Base-by-base conservation (phyloP, 1,140 invertebrate species). In the Philotrypesis tridentata region DNA sequence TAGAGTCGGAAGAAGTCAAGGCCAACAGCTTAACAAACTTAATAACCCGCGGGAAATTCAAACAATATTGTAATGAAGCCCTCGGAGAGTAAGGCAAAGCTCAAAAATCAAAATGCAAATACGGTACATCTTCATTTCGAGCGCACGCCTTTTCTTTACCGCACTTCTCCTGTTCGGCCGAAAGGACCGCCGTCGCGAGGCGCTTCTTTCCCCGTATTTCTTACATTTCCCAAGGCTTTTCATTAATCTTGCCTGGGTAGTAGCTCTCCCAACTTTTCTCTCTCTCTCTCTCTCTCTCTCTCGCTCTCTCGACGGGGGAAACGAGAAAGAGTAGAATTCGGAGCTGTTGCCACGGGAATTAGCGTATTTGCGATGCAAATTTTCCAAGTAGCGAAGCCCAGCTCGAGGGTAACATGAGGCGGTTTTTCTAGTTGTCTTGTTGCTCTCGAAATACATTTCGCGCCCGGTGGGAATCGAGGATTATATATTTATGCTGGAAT, bases 321-420 rank as follows among this genome's bases (percentile, higher is more conserved):
- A 72, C 76, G 63, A 23, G 37, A 65, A 29, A 65, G 73, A 31
- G 60, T n/a, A 74, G 61, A 75, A 55, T 79, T 65, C 63, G 23
- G 40, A 80, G 48, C 21, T 80, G 74, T 71, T 76, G 76, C 67
- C 65, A 55, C 43, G 71, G 82, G 76, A 84, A 86, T 87, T 86
- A 87, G 82, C 83, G 82, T 82, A 88, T 87, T 88, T 87, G 87
- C 86, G 82, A 87, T 87, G 87, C 87, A 88, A 87, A 88, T 87
- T 80, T 65, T 31, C 71, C 65, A 71, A 60, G 79, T 43, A 61
- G 55, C n/a, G 74, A 9, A 21, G 55, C 1, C n/a, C 33, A 23
- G 33, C 31, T 25, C 75, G 2, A 8, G 55, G 29, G 79, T 73
- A 80, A 43, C n/a, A 27, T 17, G 0, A 12, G 31, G 48, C 37